A percentile compares a stretch with the other conserved stretches of the same genome.
Conservation (phyloP, 2,797 vertebrate genomes). For the Phylloscopus collybita region DNA sequence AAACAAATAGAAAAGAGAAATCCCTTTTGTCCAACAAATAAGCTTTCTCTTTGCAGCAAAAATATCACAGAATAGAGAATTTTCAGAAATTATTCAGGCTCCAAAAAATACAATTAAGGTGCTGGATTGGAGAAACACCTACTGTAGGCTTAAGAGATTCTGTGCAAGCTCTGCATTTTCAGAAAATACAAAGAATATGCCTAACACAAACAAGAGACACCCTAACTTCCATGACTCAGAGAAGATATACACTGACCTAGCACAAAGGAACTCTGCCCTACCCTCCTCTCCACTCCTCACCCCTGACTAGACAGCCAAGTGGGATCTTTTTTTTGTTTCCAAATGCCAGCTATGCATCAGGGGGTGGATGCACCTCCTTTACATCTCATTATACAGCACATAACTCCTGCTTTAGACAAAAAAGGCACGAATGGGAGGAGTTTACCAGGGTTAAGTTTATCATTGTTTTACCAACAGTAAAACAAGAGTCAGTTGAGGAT, state of each 20-base stretch:
- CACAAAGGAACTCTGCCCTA: not conserved
- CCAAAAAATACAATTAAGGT: not conserved
- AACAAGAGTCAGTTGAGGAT: not conserved
- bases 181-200: not conserved
- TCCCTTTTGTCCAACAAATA: not conserved
- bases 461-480: not conserved
- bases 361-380: not conserved
- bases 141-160: not conserved
- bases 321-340: not conserved
- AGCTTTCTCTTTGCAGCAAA: not conserved
- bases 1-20: not conserved
- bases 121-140: not conserved
- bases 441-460: not conserved
- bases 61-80: not conserved
- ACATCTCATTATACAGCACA: not conserved
- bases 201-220: not conserved
- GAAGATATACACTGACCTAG: not conserved
- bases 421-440: not conserved
- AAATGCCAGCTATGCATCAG: not conserved
- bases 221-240: not conserved
- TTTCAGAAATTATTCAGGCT: not conserved
- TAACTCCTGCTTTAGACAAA: not conserved
- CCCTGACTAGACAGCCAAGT: not conserved
- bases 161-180: not conserved
- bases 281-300: rapidly evolving